Base-by-base conservation (phyloP, 2,797 vertebrate genomes). In the Acanthurus leucopareius region DNA sequence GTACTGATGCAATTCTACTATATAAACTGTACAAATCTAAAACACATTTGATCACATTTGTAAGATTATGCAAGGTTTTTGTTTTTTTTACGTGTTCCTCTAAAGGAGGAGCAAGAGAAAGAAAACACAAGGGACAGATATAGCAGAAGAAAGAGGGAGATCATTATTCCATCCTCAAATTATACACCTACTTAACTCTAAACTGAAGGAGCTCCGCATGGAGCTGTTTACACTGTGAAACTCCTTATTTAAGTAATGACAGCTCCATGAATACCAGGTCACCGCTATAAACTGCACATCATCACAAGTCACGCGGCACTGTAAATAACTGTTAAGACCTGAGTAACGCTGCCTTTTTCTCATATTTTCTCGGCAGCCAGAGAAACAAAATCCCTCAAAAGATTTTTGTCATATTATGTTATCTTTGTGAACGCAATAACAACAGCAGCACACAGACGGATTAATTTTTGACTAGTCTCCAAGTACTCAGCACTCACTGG, bases 231-330 rank as follows among this genome's bases (percentile, higher is more conserved):
- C 86, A 64, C 80, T 53, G 75, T 68, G 38, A 73, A 88, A 84
- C 81, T 84, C 82, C 73, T 84, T 75, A 92, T 92, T 90, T 87
- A 72, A 77, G 79, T 87, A 90, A 93, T 90, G 80, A 92, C 85
- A 88, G 86, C 80, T 80, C 70, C 53, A 28, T 65, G 66, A 83
- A 80, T 32, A 65, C 32, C 60, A 73, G 69, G 74, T 83, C 20
- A 7, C 73, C 16, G 86, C 70, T 84, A 61, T 71, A 82, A 87
- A 86, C 71, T 78, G 80, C 83, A 80, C 82, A 88, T 92, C 80
- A 91, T 84, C 70, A 64, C 85, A 80, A 66, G 77, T 73, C 84
- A 47, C 48, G 65, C 70, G 20, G 40, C 54, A 48, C 77, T 75
- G 89, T 91, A 92, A 92, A 92, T 87, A 91, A 80, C 83, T 76